Conservation (phyloP, 2,797 vertebrate species). For the Mus spretus region DNA sequence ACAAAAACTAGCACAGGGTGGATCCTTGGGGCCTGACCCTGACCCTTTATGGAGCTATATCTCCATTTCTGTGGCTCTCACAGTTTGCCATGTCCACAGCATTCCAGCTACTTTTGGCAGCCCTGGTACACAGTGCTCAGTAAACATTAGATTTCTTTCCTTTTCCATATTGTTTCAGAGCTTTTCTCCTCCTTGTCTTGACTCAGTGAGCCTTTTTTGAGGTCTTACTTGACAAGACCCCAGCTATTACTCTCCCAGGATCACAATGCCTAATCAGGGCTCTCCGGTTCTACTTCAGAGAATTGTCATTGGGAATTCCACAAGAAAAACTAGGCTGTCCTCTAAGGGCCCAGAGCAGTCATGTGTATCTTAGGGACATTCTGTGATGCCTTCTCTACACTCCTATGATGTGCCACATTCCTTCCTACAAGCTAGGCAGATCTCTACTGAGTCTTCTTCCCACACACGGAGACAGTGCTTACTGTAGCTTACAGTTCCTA, state of each 20-base stretch:
- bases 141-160: neutral
- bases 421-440: neutral
- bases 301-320: neutral
- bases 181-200: neutral
- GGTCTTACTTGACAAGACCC: neutral
- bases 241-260: fast-evolving
- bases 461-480: neutral
- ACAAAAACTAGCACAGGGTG: neutral
- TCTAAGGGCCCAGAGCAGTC: neutral
- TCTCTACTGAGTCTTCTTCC: neutral
- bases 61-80: neutral
- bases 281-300: neutral
- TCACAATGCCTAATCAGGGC: too few species aligned
- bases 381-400: neutral
- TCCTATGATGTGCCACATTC: fast-evolving
- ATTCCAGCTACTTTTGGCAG: neutral
- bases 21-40: neutral
- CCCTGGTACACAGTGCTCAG: neutral
- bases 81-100: too few species aligned
- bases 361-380: neutral
- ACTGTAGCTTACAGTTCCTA: neutral
- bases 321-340: neutral
- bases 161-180: neutral
- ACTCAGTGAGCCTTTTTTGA: fast-evolving
- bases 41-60: neutral